Evolutionary conservation across 53 echinoderm and acorn worm species (phyloP), one percentile per base, ranked within the genome.

Genomic region (Zoroaster sp.): DNA sequence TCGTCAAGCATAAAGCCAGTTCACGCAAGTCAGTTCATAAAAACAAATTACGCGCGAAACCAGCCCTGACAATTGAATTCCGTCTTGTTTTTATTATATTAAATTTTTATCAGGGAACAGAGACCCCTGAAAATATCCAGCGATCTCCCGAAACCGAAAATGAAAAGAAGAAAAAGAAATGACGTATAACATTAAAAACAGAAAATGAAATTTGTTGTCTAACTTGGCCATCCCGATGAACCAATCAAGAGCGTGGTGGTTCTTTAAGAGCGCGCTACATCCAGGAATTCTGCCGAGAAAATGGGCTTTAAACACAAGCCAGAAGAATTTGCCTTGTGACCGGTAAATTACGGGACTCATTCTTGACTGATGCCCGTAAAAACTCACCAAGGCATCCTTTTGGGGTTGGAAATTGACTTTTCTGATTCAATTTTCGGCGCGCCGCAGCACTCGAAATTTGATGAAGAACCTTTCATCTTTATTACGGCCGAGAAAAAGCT

Each of bases 391-490:
- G 78, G 78, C 54, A 17, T 35, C 13, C 78, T 10, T 78, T 5
- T 14, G 38, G 21, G 54, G 30, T 8, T 35, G 78, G 4, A 54
- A 78, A 78, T 78, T 78, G 78, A 54, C 38, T 37, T 54, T 78
- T 59, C 23, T 78, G 51, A 78, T 78, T 78, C 28, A 55, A 78
- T 78, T 78, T n/a, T 35, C 2, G 78, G 20, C 55, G 20, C 18
- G 37, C 36, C 63, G 78, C 78, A 55, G 78, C 55, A 54, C 36
- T 43, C 35, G 59, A 35, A 78, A 78, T 78, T 78, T 38, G 55
- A 78, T 78, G 78, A 23, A 78, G 39, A 78, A 54, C 55, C 78
- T 78, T 78, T 78, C 78, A 78, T 78, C 59, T 55, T 78, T 78
- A 78, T 78, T 78, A 78, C 78, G 39, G 53, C 23, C 35, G 77